A percentile compares a stretch with the other conserved stretches of the same genome.
Evolutionary conservation across 35 echinoderm and acorn worm species (phyloP).

Genomic region (Nesometra sesokonis): DNA sequence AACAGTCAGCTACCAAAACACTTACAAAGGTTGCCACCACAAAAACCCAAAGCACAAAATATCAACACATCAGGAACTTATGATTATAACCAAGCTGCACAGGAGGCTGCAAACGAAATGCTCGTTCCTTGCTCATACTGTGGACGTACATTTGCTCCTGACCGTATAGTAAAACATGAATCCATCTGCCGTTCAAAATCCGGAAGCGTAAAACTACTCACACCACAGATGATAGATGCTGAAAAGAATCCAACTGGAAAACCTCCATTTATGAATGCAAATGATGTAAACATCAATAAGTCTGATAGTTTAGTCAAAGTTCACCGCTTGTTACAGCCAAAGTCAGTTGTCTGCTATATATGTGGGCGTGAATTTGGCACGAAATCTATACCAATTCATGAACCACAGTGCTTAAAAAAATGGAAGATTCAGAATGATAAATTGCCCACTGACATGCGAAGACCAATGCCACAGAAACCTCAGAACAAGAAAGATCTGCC

Average conservation of each 20-base stretch:
- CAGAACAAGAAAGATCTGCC: neutral
- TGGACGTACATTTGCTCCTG: constrained; percentile 41
- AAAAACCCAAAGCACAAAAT: constrained; percentile 50
- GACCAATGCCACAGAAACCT: constrained; percentile 64
- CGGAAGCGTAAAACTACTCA: neutral
- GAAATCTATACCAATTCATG: constrained; percentile 79
- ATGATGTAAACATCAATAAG: neutral
- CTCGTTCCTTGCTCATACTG: constrained; percentile 27
- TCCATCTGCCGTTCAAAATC: constrained; percentile 35
- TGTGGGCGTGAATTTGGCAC: constrained; percentile 89
- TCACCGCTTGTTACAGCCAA: constrained; percentile 8
- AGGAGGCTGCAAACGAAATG: constrained; percentile 19
- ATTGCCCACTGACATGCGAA: constrained; percentile 46
- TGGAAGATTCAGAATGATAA: constrained; percentile 81
- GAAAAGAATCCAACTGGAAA: neutral
- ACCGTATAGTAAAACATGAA: constrained; percentile 44
- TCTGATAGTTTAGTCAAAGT: neutral
- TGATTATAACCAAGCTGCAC: constrained; percentile 48
- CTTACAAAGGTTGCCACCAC: constrained; percentile 39
- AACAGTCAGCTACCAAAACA: constrained; percentile 83
- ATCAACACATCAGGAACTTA: neutral
- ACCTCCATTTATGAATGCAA: neutral
- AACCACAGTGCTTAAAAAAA: constrained; percentile 88
- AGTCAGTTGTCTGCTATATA: constrained; percentile 79
- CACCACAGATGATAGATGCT: neutral